Evolutionary conservation across 2,113 vertebrate genomes (phyloP).

Genomic region (Lanius collurio): DNA sequence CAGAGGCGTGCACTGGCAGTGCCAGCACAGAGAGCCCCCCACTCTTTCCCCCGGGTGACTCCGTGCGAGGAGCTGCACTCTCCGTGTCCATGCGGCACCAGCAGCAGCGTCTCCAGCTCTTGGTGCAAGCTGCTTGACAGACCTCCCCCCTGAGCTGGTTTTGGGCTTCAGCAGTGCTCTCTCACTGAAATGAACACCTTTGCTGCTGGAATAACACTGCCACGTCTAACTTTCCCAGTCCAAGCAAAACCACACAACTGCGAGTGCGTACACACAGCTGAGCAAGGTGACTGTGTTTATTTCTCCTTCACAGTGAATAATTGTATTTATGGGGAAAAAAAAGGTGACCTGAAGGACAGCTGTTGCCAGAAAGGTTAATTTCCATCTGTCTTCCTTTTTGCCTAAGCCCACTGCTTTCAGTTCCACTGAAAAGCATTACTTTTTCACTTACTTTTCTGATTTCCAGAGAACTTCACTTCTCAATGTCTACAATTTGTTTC

Average conservation of each 20-base stretch:
- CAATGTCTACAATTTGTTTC: not conserved
- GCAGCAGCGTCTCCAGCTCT: not conserved
- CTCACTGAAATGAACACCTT: not conserved
- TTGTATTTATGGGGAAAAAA: not conserved
- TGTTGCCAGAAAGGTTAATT: not conserved
- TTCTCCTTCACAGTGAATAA: not conserved
- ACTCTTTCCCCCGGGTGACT: rapidly evolving
- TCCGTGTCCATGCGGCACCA: not conserved
- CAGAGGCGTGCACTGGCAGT: not conserved
- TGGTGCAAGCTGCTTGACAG: not conserved
- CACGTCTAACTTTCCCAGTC: not conserved
- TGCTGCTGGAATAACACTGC: not conserved
- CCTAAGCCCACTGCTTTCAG: not conserved
- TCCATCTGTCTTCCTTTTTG: not conserved
- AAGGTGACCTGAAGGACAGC: not conserved
- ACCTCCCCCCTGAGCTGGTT: not conserved
- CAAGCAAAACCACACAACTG: not conserved
- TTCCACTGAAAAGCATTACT: not conserved
- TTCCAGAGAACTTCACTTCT: not conserved
- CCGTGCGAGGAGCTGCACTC: rapidly evolving
- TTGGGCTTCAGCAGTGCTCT: not conserved
- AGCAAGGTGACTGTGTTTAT: not conserved
- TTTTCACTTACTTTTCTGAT: not conserved
- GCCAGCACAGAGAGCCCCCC: not conserved
- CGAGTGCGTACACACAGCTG: not conserved